phyloP scores from a whole-genome alignment of 2,113 vertebrate species.

The Carassius gibelio region DNA sequence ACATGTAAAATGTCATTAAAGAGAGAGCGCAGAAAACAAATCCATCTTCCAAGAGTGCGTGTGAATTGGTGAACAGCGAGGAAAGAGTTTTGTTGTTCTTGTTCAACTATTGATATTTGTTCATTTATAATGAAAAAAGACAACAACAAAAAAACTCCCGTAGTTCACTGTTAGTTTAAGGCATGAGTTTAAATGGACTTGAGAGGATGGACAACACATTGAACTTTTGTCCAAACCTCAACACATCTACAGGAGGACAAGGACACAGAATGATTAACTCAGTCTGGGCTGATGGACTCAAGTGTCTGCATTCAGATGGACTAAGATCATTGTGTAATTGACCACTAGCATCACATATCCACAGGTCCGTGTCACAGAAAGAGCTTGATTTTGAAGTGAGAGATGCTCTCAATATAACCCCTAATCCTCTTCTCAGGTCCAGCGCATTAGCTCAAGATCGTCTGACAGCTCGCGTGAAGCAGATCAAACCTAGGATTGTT shows the following conservation, averaged over 20 bases:
- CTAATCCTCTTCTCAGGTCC: constrained; percentile 6
- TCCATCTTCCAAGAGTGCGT: too few species aligned
- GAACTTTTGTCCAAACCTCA: background rate
- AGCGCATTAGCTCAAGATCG: constrained; percentile 2
- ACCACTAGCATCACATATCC: background rate
- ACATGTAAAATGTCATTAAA: background rate
- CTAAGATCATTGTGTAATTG: background rate
- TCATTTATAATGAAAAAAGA: too few species aligned
- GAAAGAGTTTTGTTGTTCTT: background rate
- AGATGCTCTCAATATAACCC: background rate
- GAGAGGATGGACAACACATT: too few species aligned
- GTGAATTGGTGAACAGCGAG: too few species aligned
- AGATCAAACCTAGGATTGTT: background rate
- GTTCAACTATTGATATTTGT: background rate
- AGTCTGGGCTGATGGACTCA: constrained; percentile 28
- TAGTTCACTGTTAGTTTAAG: background rate
- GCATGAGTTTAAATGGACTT: too few species aligned
- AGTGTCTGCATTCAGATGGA: background rate
- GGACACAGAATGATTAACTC: constrained; percentile 56
- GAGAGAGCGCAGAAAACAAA: background rate
- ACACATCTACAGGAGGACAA: constrained; percentile 13
- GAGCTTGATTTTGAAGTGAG: background rate
- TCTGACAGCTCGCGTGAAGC: background rate
- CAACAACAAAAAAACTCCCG: rapidly evolving
- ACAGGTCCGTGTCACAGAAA: background rate